Base-by-base conservation (phyloP, 2,888 invertebrate genomes). In the Phragmatobia fuliginosa region DNA sequence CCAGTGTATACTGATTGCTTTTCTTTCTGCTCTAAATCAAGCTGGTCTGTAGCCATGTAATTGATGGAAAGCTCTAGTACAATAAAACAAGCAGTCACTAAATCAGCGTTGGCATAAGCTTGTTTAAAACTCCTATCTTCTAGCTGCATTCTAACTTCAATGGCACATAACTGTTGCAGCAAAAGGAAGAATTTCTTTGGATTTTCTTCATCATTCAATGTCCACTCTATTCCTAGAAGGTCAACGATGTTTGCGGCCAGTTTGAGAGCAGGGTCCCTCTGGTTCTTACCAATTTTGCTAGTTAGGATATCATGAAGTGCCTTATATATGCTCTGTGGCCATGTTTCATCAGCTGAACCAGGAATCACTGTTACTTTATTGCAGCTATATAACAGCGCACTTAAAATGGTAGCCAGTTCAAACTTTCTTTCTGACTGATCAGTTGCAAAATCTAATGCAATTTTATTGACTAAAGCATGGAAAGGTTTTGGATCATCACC, bases 111-210 rank as follows among this genome's bases (percentile, higher is more conserved):
- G 60, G 96, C 95, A 88, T 97, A 96, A 1, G 98, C 97, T 84
- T 97, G 96, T 88, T 98, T 97, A 79, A 98, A 96, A 85, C 97
- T 97, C 84, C 97, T 97, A 78, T 98, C 98, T 86, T 99, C 99
- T 76, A 99, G 95, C 81, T 98, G 98, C 98, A 99, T 99, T 85
- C 99, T 96, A 1, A 99, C 97, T 96, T 99, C 99, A 87, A 99
- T 98, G 65, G 98, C 98, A 82, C 98, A 97, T 70, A 99, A 94
- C 88, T 99, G 98, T 70, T 98, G 96, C 33, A 98, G 90, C 18
- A 99, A 92, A 31, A 98, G 94, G 83, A 99, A 97, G 85, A 98
- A 97, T 85, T 98, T 97, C 91, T 98, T 97, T 70, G 98, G 98
- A 79, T 96, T 96, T 73, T 97, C 97, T 79, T 97, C 97, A 89